Evolutionary conservation across 2,888 invertebrate genomes (phyloP), one percentile per base, ranked within the genome.

Genomic region (Tipula lateralis): DNA sequence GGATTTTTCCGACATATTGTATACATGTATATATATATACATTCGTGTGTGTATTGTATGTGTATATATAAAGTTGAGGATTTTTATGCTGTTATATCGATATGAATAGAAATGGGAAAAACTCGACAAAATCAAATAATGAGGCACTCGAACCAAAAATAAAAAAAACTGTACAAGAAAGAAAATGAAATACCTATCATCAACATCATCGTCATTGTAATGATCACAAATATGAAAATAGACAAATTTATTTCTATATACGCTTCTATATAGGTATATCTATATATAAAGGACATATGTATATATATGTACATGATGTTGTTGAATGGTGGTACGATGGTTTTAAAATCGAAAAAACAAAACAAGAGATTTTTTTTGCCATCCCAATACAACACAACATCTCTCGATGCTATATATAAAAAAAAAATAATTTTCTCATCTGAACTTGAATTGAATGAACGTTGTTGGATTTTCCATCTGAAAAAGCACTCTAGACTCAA

Each of bases 51-150:
- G 13, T 44, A 16, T n/a, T n/a, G n/a, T 44, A 44, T 16, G 16
- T 66, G 24, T n/a, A 66, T 50, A 50, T 12, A 19, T 44, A 44
- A 24, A 66, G 66, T 24, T 66, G 66, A 66, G 24, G 9, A 66
- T 66, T 66, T 66, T 66, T 50, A 50, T 66, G 66, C 24, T 9
- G 66, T 66, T 24, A 9, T n/a, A n/a, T 9, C 24, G n/a, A 24
- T 12, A 24, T 66, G 66, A 66, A 24, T 66, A 66, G 66, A 66
- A 66, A 66, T 66, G 66, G 66, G 66, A 66, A 66, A 66, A 66
- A 66, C 66, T 66, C 66, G 66, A 66, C 66, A 66, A 66, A 66
- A 66, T 66, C 66, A 66, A 66, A 66, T 66, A 66, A 66, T 66
- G 66, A 66, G 66, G 66, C 66, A 66, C 66, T 66, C 66, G 66